Evolutionary conservation across 2,888 invertebrate species (phyloP).

Genomic region (Itoplectis maculator): DNA sequence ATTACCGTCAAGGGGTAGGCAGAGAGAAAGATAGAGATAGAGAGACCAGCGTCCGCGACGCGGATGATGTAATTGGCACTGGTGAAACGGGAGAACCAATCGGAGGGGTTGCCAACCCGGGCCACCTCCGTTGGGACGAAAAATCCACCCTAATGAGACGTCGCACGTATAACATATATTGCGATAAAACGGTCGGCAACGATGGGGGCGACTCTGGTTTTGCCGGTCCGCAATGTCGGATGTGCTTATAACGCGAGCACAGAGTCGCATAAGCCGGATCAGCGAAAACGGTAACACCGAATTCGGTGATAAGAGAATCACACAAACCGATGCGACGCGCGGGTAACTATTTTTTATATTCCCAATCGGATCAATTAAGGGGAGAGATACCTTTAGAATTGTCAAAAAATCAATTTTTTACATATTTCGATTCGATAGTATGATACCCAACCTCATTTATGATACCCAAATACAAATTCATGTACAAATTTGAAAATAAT

Average conservation of each 20-base stretch:
- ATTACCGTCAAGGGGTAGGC: slow-evolving; percentile 63
- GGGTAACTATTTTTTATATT: slow-evolving; percentile 6
- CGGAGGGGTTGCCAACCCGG: slow-evolving; percentile 15
- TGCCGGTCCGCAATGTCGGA: neutral
- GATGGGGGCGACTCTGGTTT: neutral
- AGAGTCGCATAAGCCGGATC: slow-evolving; percentile 1
- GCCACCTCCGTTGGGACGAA: slow-evolving; percentile 23
- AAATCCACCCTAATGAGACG: slow-evolving; percentile 66
- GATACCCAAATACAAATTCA: too few relatives aligned
- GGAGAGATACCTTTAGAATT: too few relatives aligned
- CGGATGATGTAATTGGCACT: slow-evolving; percentile 67
- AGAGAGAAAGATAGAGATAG: too few relatives aligned
- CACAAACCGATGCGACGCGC: slow-evolving; percentile 6
- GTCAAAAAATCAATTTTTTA: too few relatives aligned
- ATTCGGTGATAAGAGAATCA: neutral
- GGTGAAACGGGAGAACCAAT: slow-evolving; percentile 64
- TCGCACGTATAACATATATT: slow-evolving; percentile 62
- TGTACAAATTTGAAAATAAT: too few relatives aligned
- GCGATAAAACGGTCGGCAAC: slow-evolving; percentile 56
- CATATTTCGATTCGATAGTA: too few relatives aligned
- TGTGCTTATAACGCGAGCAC: neutral
- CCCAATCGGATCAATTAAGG: neutral
- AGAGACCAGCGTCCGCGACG: slow-evolving; percentile 1
- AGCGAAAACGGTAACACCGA: neutral
- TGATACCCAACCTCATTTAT: too few relatives aligned